Base-by-base conservation (phyloP, 2,888 invertebrate species). In the Harmothoe impar region DNA sequence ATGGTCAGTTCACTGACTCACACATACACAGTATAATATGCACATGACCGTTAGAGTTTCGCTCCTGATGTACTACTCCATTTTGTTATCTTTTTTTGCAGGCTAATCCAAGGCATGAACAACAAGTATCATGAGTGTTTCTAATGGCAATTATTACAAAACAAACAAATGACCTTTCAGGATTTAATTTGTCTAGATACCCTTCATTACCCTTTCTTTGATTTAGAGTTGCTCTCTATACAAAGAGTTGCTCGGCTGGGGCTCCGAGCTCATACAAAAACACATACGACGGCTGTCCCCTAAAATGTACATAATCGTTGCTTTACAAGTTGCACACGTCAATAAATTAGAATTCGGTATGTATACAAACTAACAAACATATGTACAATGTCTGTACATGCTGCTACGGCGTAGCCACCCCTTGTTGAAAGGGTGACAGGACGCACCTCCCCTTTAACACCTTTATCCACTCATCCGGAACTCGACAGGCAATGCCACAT, bases 291-390 rank as follows among this genome's bases (percentile, higher is more conserved):
- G 81, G 35, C 81, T 35, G 43, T 81, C 81, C 81, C 81, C 43
- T 81, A 81, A 81, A 81, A 81, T 81, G 81, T 81, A 81, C 81
- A 81, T 23, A 33, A 81, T 43, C 23, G 81, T 81, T 81, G 81
- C 81, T 81, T 81, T 81, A 81, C 81, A 81, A 81, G 81, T 81
- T 81, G 81, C 81, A 81, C 43, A 81, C 81, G 81, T 35, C 81
- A 81, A 81, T 81, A 81, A 81, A 81, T 81, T 81, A 81, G 81
- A 81, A 81, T 81, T 81, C 35, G 81, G 81, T 81, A 81, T 81
- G 81, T 81, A 81, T 81, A 81, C 81, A 81, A 81, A 81, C 81
- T 81, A 81, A 81, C 81, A 43, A 81, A 81, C 81, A 81, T 81
- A 81, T 81, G 81, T 81, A 81, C 81, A 81, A 81, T 81, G 35